Evolutionary conservation across 2,888 invertebrate species (phyloP).

Genomic region (Aspidapion aeneum): DNA sequence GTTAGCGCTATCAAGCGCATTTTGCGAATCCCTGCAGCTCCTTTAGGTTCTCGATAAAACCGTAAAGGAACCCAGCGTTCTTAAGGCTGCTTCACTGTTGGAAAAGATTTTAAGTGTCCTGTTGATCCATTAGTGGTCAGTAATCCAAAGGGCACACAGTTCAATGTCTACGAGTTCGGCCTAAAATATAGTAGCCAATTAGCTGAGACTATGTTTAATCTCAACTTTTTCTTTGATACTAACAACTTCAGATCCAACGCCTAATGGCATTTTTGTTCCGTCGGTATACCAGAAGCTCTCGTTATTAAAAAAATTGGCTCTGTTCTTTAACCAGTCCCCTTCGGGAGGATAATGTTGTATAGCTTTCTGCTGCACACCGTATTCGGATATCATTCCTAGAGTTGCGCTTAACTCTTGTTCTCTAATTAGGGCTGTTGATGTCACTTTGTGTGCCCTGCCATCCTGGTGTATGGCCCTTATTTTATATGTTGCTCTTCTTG

Average conservation of each 20-base stretch:
- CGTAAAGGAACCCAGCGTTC: neutral
- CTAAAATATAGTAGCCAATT: neutral
- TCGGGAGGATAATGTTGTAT: neutral
- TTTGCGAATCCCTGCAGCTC: neutral
- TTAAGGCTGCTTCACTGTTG: neutral
- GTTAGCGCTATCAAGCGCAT: neutral
- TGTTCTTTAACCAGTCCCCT: neutral
- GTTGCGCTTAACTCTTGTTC: too few species aligned
- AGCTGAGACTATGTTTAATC: neutral
- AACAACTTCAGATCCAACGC: neutral
- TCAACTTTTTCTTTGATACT: neutral
- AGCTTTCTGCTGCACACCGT: neutral
- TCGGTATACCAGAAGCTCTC: neutral
- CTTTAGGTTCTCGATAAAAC: neutral
- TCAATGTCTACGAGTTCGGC: neutral
- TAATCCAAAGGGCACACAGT: neutral
- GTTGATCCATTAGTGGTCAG: neutral
- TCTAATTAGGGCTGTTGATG: neutral
- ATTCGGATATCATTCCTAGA: too few species aligned
- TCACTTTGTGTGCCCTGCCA: neutral
- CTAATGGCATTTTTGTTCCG: neutral
- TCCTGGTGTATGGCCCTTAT: neutral
- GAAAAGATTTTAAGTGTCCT: neutral
- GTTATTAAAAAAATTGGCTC: neutral
- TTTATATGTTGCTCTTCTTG: neutral